Base-by-base conservation (phyloP, 2,113 vertebrate genomes). In the Dendrocopos noguchii region DNA sequence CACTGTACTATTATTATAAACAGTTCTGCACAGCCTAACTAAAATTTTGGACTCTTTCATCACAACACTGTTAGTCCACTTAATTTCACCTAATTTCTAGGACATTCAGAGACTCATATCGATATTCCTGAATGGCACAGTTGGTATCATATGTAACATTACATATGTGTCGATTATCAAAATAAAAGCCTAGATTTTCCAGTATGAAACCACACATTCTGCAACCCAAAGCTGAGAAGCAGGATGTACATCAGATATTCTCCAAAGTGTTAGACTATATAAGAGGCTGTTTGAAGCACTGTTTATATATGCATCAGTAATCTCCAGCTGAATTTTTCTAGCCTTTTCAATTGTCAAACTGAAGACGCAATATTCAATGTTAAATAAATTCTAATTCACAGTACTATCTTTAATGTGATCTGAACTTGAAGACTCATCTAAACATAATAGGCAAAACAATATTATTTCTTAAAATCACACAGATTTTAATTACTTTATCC, bases 181-280 rank as follows among this genome's bases (percentile, higher is more conserved):
- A 86, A 42, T 18, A 75, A 76, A 75, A 87, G 8, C 14, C 29
- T 33, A 53, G 17, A 74, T 31, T 4, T 44, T 68, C 55, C 63
- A 79, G 22, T n/a, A 81, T 19, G 50, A 64, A 88, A 65, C 27
- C 18, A 34, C 12, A 50, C 6, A 24, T 66, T 27, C 44, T 42
- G 10, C 31, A 89, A 67, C 8, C 5, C 25, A 29, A 0, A 72
- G 24, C 33, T 60, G 59, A 27, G 31, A 17, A 76, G 57, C 8
- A 61, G 22, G 22, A 57, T 8, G 8, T 39, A 81, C 0, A 0
- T 1, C 44, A 19, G 10, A 39, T 33, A 12, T 73, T 46, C 24
- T 72, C 52, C 44, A 25, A 73, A 75, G 3, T 11, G 27, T 46
- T 34, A 79, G 16, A 68, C 47, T 14, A n/a, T 11, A 34, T 3